These are phyloP conservation scores for Griposia aprilina DNA, from an alignment of 2,888 invertebrate species.

Conservation along the genomic window DNA sequence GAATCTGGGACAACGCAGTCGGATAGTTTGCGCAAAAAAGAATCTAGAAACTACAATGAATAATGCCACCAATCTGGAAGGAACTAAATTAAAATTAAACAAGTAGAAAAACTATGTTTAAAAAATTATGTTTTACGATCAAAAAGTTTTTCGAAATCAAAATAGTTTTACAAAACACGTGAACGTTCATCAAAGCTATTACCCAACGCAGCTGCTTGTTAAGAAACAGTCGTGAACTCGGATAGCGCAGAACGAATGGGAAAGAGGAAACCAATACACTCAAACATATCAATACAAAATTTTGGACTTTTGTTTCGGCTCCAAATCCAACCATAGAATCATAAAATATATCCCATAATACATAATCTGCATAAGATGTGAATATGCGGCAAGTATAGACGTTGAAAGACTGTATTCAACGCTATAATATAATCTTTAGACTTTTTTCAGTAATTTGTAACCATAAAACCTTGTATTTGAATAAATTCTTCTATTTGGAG, in stretches of 20 bases:
- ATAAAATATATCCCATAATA: neutral
- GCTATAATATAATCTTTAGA: neutral
- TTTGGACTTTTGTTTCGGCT: neutral
- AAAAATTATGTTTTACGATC: too few species aligned
- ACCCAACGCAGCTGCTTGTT: constrained; percentile 56
- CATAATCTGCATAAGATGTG: neutral
- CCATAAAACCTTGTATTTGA: neutral
- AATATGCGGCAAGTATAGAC: neutral
- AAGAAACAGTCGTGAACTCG: constrained; percentile 60
- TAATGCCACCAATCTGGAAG: constrained; percentile 13
- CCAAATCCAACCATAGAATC: neutral
- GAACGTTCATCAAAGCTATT: constrained; percentile 50
- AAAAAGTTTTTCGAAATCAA: too few species aligned
- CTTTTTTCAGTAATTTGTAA: neutral
- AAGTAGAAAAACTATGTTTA: neutral
- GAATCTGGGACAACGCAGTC: constrained; percentile 36
- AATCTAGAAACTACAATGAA: neutral
- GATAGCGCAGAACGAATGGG: constrained; percentile 45
- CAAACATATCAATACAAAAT: neutral
- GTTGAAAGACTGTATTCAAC: neutral
- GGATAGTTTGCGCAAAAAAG: constrained; percentile 22
- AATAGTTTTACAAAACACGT: constrained; percentile 37
- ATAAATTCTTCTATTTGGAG: neutral
- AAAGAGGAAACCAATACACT: constrained; percentile 44
- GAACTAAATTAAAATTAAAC: neutral